Conservation (phyloP, 64 coral and sea anemone genomes). For the Pocillopora verrucosa region DNA sequence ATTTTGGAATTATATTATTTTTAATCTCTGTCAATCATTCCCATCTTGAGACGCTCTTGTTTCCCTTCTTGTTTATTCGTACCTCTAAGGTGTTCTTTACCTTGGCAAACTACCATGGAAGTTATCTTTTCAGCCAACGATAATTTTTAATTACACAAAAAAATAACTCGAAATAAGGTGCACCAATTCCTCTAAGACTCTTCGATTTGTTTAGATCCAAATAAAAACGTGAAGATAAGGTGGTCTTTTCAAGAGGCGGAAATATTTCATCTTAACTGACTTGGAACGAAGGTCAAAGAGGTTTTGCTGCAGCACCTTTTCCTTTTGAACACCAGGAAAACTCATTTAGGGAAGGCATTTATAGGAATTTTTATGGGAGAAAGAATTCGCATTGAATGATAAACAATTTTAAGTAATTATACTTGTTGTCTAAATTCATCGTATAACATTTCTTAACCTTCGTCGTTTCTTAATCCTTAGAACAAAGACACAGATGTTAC, state of each 20-base stretch:
- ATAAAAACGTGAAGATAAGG: too few relatives aligned
- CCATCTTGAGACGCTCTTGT: too few relatives aligned
- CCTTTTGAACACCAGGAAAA: neutral
- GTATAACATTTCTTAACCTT: neutral
- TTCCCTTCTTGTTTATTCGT: too few relatives aligned
- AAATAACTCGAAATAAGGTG: neutral
- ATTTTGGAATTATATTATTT: too few relatives aligned
- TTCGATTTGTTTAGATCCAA: neutral
- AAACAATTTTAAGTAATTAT: neutral
- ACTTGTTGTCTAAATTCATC: neutral
- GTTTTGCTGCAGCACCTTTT: too few relatives aligned
- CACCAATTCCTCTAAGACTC: neutral
- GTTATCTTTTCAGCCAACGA: neutral
- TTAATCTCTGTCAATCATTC: too few relatives aligned
- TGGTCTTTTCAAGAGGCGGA: too few relatives aligned
- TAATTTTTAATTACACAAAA: neutral
- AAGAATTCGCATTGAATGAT: neutral
- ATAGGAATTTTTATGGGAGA: neutral
- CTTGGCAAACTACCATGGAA: neutral
- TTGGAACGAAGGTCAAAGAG: too few relatives aligned
- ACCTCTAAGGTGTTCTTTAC: neutral
- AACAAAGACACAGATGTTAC: neutral
- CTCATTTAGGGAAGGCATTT: neutral
- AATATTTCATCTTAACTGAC: neutral
- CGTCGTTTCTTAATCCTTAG: too few relatives aligned